Evolutionary conservation across 2,888 invertebrate genomes (phyloP), one percentile per base, ranked within the genome.

Genomic region (Ectemnius lituratus): DNA sequence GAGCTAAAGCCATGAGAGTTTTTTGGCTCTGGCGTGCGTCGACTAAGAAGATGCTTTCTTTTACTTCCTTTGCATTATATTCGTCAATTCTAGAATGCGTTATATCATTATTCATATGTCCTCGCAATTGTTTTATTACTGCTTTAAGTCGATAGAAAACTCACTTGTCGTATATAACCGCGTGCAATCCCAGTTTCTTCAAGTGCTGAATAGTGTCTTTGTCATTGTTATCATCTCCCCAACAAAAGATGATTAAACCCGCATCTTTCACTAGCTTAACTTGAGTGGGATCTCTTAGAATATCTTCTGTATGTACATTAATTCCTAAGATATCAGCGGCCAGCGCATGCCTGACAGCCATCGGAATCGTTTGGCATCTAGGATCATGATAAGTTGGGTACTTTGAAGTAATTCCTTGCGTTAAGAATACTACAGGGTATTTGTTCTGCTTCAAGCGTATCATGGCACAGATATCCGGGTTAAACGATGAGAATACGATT

Each of bases 171-270:
- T 98, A 99, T 88, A 99, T 99, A 70, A 99, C 96, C 59, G 97
- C 99, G 89, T 99, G 97, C 47, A 99, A 93, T 1, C 98, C 98
- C 85, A 98, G 93, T 77, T 95, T 94, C 90, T 98, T 98, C 46
- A 99, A 93, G 88, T 95, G 94, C 86, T 95, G 94, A 68, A 98
- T 97, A 0, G 96, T 97, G 57, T 94, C 94, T 79, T 95, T 95
- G 90, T 97, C 96, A 85, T 98, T 98, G 89, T 97, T 97, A 86
- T 98, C 97, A 85, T 98, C 98, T 28, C 99, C 99, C 99, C 99
- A 99, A 87, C 98, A 98, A 91, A 99, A 99, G 77, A 98, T 94
- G 4, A 98, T 95, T 67, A 99, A 93, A 13, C 96, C 96, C 16
- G 95, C 94, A 84, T 96, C 94, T 82, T 95, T 95, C 2, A 96